Evolutionary conservation across 2,113 vertebrate species (phyloP), one percentile per base, ranked within the genome.

Genomic region (Misgurnus anguillicaudatus): DNA sequence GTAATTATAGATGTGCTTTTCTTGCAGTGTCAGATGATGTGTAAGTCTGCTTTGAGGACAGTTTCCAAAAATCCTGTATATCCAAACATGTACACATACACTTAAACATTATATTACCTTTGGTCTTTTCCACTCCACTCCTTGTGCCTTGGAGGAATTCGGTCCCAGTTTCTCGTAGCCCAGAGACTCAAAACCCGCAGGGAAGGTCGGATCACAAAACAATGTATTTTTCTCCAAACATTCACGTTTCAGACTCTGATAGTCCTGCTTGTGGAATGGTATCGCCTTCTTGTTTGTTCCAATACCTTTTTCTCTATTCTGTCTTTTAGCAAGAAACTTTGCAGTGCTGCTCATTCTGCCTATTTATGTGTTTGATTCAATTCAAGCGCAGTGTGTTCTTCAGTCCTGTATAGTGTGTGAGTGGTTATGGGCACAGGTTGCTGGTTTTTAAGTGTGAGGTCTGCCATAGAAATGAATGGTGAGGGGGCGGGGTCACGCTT

Each of bases 141-240:
- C 94, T 55, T 21, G 80, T 9, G 93, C 94, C 71, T 94, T 93
- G 2, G 87, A 85, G 16, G 94, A 95, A 69, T 87, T 62, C 0
- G 88, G 94, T n/a, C 94, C 91, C 38, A 97, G 89, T 41, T 95
- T 91, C 45, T 42, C 88, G 83, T 91, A 94, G 11, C 94, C 94
- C 86, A 96, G 88, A 0, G 88, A 87, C 9, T 91, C 90, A 0
- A 90, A 84, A 21, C 88, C 89, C 0, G 94, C 94, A 0, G 93
- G 94, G 75, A 96, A 95, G 60, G 92, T 84, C 0, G 92, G 92
- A 82, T 96, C 95, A 48, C 93, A 93, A 85, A 95, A 95, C 0
- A 95, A 87, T 1, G 78, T 82, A 5, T 90, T 87, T 0, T 76
- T 82, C 11, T 84, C 78, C 83, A 95, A 84, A 74, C 94, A 94